Conservation (phyloP, 2,888 invertebrate genomes). For the Antheraea yamamai region DNA sequence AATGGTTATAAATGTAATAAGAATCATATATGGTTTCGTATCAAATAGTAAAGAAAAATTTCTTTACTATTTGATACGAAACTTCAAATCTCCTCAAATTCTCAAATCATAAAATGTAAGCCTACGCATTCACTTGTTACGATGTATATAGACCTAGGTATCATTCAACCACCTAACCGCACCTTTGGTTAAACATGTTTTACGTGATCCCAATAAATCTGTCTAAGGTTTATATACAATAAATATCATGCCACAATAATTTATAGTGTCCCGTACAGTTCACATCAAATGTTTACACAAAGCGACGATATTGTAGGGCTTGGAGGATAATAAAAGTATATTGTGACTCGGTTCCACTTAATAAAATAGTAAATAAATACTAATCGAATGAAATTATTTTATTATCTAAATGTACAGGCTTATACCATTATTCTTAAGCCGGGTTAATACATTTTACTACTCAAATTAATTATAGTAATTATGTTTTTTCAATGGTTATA, state of each 20-base stretch:
- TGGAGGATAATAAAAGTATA: not conserved
- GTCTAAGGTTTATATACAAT: constrained; percentile 8
- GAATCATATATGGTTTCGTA: not conserved
- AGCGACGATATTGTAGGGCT: not conserved
- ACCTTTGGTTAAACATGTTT: constrained; percentile 1
- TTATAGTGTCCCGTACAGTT: not conserved
- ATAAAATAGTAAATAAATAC: not conserved
- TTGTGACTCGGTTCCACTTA: not conserved
- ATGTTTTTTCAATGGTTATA: too few relatives aligned
- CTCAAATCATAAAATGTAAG: not conserved
- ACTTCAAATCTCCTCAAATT: too few relatives aligned
- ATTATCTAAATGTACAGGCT: not conserved
- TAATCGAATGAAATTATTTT: not conserved
- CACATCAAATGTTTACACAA: not conserved
- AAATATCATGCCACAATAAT: constrained; percentile 3
- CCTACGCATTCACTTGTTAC: not conserved
- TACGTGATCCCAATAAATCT: constrained; percentile 2
- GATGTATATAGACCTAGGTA: not conserved
- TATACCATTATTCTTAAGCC: not conserved
- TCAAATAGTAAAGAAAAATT: not conserved
- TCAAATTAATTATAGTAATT: too few relatives aligned
- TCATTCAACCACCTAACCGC: not conserved
- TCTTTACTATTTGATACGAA: too few relatives aligned
- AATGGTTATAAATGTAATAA: not conserved
- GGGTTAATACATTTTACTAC: too few relatives aligned